These are phyloP conservation scores for Mus minutoides DNA, from an alignment of 2,797 vertebrate species.

Conservation along the genomic window DNA sequence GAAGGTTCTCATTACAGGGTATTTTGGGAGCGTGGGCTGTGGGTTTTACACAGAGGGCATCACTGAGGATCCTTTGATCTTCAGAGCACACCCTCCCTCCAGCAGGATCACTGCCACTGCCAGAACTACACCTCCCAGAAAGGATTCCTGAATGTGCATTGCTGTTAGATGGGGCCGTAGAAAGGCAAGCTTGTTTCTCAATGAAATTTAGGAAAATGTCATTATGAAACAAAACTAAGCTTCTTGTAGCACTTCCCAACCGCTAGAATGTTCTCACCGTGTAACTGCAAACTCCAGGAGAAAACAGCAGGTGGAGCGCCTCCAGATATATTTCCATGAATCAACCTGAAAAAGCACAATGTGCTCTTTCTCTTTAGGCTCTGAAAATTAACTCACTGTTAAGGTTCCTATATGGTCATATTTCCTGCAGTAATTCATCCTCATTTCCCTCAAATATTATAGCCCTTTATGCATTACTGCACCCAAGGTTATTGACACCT, in stretches of 20 bases:
- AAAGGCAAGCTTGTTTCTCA: neutral
- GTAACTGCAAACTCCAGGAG: neutral
- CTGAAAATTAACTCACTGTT: neutral
- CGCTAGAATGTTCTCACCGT: neutral
- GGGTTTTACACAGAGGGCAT: neutral
- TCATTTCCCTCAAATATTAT: neutral
- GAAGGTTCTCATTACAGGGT: neutral
- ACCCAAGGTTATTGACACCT: neutral
- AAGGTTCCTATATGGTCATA: neutral
- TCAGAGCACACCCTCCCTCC: neutral
- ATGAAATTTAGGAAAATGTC: neutral
- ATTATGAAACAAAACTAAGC: neutral
- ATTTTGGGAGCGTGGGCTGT: neutral
- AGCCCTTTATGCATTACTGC: neutral
- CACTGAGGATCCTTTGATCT: neutral
- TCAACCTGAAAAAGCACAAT: neutral
- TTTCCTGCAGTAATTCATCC: neutral
- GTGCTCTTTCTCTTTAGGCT: neutral
- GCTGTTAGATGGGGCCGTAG: neutral
- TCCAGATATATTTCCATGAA: neutral
- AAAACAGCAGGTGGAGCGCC: neutral
- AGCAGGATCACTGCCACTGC: neutral
- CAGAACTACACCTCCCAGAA: neutral
- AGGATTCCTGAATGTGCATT: neutral
- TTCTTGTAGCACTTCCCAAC: neutral